These are phyloP conservation scores for Microcebus ravelobensis DNA, from an alignment of 2,113 vertebrate species.

Conservation along the genomic window DNA sequence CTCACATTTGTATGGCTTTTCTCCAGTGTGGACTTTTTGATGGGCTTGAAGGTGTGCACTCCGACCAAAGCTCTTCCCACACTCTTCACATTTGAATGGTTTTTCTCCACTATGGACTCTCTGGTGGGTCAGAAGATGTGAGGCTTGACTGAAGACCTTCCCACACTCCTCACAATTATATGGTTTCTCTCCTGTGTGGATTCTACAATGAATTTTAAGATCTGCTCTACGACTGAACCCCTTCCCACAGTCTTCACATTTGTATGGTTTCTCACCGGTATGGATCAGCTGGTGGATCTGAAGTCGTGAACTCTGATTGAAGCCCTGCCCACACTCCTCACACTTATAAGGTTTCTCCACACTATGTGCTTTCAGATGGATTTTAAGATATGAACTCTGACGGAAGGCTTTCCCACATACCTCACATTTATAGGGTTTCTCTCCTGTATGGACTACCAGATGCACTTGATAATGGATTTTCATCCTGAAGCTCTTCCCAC, in stretches of 20 bases:
- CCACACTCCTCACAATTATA: background rate
- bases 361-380: slow-evolving; percentile 17
- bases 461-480: slow-evolving; percentile 1
- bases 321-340: slow-evolving; percentile 41
- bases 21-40: background rate
- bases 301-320: slow-evolving; percentile 45
- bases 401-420: slow-evolving; percentile 30
- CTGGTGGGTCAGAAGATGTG: slow-evolving; percentile 15
- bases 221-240: slow-evolving; percentile 54
- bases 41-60: background rate
- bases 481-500: background rate
- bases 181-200: slow-evolving; percentile 38
- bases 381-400: slow-evolving; percentile 47
- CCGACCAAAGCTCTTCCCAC: background rate
- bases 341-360: slow-evolving; percentile 1
- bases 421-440: slow-evolving; percentile 17
- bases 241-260: slow-evolving; percentile 61
- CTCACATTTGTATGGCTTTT: background rate
- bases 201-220: slow-evolving; percentile 48
- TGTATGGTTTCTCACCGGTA: slow-evolving; percentile 49
- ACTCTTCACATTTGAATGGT: background rate
- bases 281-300: slow-evolving; percentile 43
- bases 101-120: background rate
- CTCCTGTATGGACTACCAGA: slow-evolving; percentile 17
- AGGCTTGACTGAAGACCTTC: slow-evolving; percentile 25